Base-by-base conservation (phyloP, 2,888 invertebrate genomes). In the Lasius fuliginosus region DNA sequence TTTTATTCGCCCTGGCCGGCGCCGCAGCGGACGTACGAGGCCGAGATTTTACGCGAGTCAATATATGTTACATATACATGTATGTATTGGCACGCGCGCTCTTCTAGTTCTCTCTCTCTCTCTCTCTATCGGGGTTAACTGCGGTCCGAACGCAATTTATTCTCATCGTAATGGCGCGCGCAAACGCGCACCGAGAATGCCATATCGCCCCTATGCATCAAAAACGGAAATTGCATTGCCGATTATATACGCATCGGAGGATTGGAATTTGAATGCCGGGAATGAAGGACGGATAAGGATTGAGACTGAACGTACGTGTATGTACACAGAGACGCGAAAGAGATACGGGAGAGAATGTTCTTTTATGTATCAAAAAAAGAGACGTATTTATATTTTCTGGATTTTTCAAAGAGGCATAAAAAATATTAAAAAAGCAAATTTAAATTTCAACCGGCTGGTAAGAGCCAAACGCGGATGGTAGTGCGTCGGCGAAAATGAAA, bases 71-170 rank as follows among this genome's bases (percentile, higher is more conserved):
- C 18, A 6, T 53, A n/a, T 15, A n/a, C n/a, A 74, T 82, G 67
- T 64, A 27, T 62, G 30, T 62, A 56, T 83, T 49, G 77, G 62
- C 69, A 75, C 71, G 68, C 74, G 81, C 53, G n/a, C n/a, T 53
- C 36, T 46, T 30, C 71, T 56, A 23, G 77, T 79, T 18, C 49
- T 49, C 18, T 86, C 30, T 30, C 30, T 30, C 30, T 36, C 33
- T 36, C 36, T n/a, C 53, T 53, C 49, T 88, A 88, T 88, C 84
- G 85, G 83, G 88, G 90, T 91, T 91, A 91, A 91, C 91, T 87
- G 90, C 90, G 62, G 77, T 85, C 83, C 64, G 65, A 88, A 87
- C 83, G 88, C 88, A 84, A 90, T 91, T 91, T 90, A 91, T 84
- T 74, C 86, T 83, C 84, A 83, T 90, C 86, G 84, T 85, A 84